Base-by-base conservation (phyloP, 2,888 invertebrate species). In the Pogonocherus hispidulus region DNA sequence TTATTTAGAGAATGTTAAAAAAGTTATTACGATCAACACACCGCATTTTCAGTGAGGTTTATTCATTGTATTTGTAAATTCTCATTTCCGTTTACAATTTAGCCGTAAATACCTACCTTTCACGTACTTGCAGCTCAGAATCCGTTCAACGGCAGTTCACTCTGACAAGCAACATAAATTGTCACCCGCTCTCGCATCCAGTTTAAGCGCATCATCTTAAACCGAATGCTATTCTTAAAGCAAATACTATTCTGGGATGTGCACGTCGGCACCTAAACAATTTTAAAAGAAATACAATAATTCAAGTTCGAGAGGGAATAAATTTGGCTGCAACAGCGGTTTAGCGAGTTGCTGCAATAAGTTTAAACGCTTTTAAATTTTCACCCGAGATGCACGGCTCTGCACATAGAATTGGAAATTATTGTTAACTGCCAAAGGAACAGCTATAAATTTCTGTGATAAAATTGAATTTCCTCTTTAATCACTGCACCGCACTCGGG, bases 201-300 rank as follows among this genome's bases (percentile, higher is more conserved):
- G 74, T 74, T 74, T 69, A 57, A 73, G 66, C 69, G 59, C 69
- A 73, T 71, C 70, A 69, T 60, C 69, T 35, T 62, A 44, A 71
- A 70, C 71, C 59, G 67, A 66, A 67, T 63, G 67, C 74, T 75
- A 75, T 73, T 75, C 71, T 49, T 64, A 47, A 71, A 71, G 70
- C 59, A 64, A 66, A 67, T 65, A 70, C 73, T 75, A 74, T 73
- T 76, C 71, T 66, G 60, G 71, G 73, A 73, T 69, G 72, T 69
- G 66, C 72, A 66, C 65, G 74, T 74, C 72, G 70, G 62, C 75
- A 74, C 71, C 75, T 70, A 72, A 76, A 77, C 72, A 72, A 74
- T 74, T 74, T 69, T 62, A 41, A 63, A 71, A 68, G 67, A 71
- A 74, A 64, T 63, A 69, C 72, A 69, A 74, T 75, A 71, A 73